These are phyloP conservation scores for Dendrolimus punctatus DNA, from an alignment of 1,140 invertebrate genomes.

Conservation along the genomic window DNA sequence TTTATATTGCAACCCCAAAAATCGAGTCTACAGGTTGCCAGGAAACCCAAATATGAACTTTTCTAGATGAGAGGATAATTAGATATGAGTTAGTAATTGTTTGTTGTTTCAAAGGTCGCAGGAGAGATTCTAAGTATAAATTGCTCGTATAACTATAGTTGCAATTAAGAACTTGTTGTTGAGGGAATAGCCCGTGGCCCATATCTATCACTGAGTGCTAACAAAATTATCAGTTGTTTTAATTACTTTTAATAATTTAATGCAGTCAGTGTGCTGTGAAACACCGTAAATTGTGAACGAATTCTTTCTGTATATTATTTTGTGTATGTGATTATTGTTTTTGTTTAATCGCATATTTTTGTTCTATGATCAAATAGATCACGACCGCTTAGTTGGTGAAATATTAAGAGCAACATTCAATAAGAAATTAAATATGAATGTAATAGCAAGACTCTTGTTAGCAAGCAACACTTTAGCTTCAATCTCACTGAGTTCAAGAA, in stretches of 20 bases:
- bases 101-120: too few species aligned
- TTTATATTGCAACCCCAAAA: too few species aligned
- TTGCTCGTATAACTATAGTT: background rate
- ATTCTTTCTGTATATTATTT: background rate
- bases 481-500: constrained; percentile 14
- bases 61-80: too few species aligned
- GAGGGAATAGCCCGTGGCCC: constrained; percentile 7
- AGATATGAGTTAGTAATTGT: too few species aligned
- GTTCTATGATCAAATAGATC: too few species aligned
- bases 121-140: too few species aligned
- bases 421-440: constrained; percentile 17
- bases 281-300: constrained; percentile 2
- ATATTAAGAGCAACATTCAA: background rate
- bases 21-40: too few species aligned
- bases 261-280: constrained; percentile 5
- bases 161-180: background rate
- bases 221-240: constrained; percentile 9
- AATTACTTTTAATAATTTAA: constrained; percentile 11
- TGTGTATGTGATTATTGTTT: too few species aligned
- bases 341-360: too few species aligned
- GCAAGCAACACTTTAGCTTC: constrained; percentile 9
- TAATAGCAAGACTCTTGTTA: constrained; percentile 17
- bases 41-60: too few species aligned
- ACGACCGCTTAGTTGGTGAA: too few species aligned
- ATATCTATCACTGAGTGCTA: constrained; percentile 6